phyloP scores from a whole-genome alignment of 1,140 invertebrate genomes.

The Thrips palmi region DNA sequence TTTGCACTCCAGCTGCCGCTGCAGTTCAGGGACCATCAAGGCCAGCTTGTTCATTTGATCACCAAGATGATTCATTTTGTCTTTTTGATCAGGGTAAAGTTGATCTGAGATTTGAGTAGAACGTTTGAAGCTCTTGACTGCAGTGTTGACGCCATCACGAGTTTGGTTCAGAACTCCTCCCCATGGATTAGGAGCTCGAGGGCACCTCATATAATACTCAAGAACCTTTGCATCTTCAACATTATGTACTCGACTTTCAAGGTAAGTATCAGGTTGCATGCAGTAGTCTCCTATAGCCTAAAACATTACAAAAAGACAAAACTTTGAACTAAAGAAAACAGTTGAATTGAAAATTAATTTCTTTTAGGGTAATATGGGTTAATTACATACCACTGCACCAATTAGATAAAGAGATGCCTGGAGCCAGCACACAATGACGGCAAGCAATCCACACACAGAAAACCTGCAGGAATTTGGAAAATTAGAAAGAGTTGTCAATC shows the following conservation, averaged over 20 bases:
- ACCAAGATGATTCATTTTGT: too few relatives aligned
- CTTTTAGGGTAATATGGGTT: neutral
- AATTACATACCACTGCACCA: constrained; percentile 38
- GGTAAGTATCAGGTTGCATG: constrained; percentile 42
- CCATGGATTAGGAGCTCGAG: too few relatives aligned
- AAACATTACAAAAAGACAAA: constrained; percentile 8
- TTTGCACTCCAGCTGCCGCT: too few relatives aligned
- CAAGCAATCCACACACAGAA: constrained; percentile 68
- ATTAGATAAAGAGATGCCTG: constrained; percentile 67
- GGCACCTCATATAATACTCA: constrained; percentile 66
- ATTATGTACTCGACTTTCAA: too few relatives aligned
- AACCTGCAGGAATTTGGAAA: constrained; percentile 36
- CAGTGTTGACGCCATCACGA: too few relatives aligned
- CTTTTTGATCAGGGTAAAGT: too few relatives aligned
- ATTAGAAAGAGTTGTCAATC: constrained; percentile 3
- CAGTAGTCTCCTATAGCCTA: constrained; percentile 57
- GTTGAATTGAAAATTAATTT: neutral
- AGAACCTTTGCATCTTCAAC: constrained; percentile 37
- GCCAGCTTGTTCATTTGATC: too few relatives aligned
- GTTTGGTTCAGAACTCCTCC: too few relatives aligned
- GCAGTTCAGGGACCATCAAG: too few relatives aligned
- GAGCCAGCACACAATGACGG: constrained; percentile 78
- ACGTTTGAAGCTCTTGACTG: too few relatives aligned
- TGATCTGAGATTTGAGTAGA: too few relatives aligned
- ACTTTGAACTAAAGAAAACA: neutral